Evolutionary conservation across 1,140 invertebrate species (phyloP).

Genomic region (Amyelois transitella): DNA sequence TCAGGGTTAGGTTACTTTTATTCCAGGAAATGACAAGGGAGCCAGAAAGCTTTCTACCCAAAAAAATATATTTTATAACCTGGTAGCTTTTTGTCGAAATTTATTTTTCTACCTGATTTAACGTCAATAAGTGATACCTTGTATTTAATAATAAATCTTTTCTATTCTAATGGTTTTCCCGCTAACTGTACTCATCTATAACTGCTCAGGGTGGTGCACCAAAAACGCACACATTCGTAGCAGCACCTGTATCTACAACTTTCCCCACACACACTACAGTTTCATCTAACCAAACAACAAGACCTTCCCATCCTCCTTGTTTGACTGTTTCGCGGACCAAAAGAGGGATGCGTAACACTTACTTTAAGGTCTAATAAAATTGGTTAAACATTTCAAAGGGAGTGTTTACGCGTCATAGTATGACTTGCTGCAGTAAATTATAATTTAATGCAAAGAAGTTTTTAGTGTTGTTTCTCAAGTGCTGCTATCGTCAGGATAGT

Average conservation of each 20-base stretch:
- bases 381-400: conserved; percentile 15
- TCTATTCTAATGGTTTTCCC: conserved; percentile 19
- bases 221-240: conserved; percentile 25
- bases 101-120: no score
- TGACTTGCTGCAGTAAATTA: conserved; percentile 15
- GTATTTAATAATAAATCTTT: background rate
- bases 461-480: background rate
- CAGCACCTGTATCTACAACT: conserved; percentile 23
- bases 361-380: conserved; percentile 10
- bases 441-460: conserved; percentile 2
- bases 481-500: background rate
- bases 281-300: conserved; percentile 15
- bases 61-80: no score
- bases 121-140: no score
- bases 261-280: conserved; percentile 28
- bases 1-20: no score
- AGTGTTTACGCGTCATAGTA: conserved; percentile 24
- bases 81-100: no score
- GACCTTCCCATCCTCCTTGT: conserved; percentile 14
- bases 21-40: no score
- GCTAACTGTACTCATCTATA: conserved; percentile 24
- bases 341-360: conserved; percentile 10
- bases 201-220: conserved; percentile 22
- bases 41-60: no score
- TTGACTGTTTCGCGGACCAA: conserved; percentile 7